Evolutionary conservation across 2,888 invertebrate genomes (phyloP).

Genomic region (Lasioglossum malachurum): DNA sequence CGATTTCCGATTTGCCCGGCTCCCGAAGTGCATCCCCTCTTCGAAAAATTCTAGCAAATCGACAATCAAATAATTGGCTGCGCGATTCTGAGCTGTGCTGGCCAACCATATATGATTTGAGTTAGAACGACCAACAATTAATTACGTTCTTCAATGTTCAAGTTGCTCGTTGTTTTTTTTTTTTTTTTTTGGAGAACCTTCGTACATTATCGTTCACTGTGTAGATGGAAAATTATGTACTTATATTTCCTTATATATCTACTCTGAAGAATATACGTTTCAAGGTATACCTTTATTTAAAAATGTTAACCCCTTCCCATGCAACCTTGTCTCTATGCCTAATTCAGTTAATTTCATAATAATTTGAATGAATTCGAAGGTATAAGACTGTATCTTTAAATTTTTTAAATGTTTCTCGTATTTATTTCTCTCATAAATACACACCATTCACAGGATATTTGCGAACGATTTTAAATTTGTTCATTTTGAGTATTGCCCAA

Average conservation of each 20-base stretch:
- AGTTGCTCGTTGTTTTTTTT: background rate
- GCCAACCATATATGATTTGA: background rate
- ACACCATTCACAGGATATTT: no score
- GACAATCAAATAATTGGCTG: background rate
- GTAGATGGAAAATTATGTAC: background rate
- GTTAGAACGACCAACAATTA: background rate
- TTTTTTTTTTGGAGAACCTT: background rate
- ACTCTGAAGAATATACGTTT: no score
- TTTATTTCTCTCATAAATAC: no score
- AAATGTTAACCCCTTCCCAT: background rate
- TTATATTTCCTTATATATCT: no score
- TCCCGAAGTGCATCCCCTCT: background rate
- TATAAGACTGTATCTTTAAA: no score
- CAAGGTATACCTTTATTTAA: background rate
- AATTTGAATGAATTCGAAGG: no score
- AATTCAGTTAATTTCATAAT: no score
- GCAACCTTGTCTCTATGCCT: no score
- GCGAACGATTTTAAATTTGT: background rate
- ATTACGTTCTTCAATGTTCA: background rate
- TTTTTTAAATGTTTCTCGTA: no score
- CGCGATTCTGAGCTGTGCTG: background rate
- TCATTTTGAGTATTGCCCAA: background rate
- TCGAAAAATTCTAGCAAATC: constrained; percentile 23
- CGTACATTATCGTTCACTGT: background rate
- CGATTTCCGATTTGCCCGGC: background rate